A percentile compares a stretch with the other conserved stretches of the same genome.
phyloP scores from a whole-genome alignment of 2,888 invertebrate genomes.

The Calliopum simillimum region DNA sequence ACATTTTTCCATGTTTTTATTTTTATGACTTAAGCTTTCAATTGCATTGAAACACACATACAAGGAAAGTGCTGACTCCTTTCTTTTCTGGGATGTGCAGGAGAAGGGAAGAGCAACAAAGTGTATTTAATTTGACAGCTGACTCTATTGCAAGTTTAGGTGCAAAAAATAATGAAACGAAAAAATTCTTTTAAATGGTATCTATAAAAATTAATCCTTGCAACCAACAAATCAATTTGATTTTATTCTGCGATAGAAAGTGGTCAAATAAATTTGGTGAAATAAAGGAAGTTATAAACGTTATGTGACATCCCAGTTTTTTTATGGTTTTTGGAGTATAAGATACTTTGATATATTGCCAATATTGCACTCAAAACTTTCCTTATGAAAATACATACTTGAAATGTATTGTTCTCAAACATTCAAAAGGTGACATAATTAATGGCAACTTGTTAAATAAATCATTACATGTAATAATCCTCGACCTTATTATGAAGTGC shows the following conservation, averaged over 20 bases:
- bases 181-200: background rate
- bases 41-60: too few relatives aligned
- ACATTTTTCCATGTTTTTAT: background rate
- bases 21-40: background rate
- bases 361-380: too few relatives aligned
- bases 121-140: constrained; percentile 2
- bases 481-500: too few relatives aligned
- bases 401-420: too few relatives aligned
- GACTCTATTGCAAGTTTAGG: constrained; percentile 5
- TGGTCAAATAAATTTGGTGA: background rate
- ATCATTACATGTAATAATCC: too few relatives aligned
- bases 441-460: too few relatives aligned
- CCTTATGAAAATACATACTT: too few relatives aligned
- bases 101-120: background rate
- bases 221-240: background rate
- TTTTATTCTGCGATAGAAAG: background rate
- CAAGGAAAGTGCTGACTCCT: background rate
- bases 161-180: background rate
- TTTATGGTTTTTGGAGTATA: too few relatives aligned
- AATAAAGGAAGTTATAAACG: too few relatives aligned
- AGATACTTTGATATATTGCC: too few relatives aligned
- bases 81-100: background rate
- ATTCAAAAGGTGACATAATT: background rate
- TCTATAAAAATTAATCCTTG: background rate
- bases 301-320: too few relatives aligned